Base-by-base conservation (phyloP, 2,888 invertebrate genomes). In the Mantis religiosa region DNA sequence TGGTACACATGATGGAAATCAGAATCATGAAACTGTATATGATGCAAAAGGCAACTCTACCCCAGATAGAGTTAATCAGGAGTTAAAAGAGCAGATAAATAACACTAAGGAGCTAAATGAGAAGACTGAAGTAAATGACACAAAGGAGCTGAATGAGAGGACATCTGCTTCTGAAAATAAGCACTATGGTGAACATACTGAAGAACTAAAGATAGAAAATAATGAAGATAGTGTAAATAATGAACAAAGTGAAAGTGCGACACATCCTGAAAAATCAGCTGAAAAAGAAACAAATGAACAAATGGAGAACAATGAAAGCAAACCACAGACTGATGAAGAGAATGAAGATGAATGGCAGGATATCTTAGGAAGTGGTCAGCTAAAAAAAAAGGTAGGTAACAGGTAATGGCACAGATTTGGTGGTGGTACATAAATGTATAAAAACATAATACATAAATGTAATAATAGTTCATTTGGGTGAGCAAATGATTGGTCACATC, bases 341-440 rank as follows among this genome's bases (percentile, higher is more conserved):
- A 91, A 91, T 28, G 92, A 92, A 83, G 92, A 95, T 30, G 96
- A 96, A 91, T 96, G 96, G 95, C 94, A 97, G 91, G 97, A 97
- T 93, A 94, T 98, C 88, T 94, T 98, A 89, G 97, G 97, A 25
- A 97, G 96, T 93, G 96, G 96, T 41, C 95, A 96, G 90, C 93
- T 98, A 71, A 94, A 93, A 91, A 95, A 95, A 91, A 95, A 94
- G 93, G 94, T 95, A 89, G 90, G 90, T 86, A 4, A 30, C 30
- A 30, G n/a, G n/a, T 30, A 41, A 12, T 12, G 12, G 41, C 41
- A 41, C 83, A 25, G 71, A 87, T 86, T 87, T 84, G 0, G 2
- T 41, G 41, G 12, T 41, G 9, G 9, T 41, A 41, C 12, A 41
- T 41, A 41, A 41, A 41, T 41, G 41, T 41, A n/a, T n/a, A n/a